These are phyloP conservation scores for Parnassius orleans DNA, from an alignment of 2,888 invertebrate species.

Conservation along the genomic window DNA sequence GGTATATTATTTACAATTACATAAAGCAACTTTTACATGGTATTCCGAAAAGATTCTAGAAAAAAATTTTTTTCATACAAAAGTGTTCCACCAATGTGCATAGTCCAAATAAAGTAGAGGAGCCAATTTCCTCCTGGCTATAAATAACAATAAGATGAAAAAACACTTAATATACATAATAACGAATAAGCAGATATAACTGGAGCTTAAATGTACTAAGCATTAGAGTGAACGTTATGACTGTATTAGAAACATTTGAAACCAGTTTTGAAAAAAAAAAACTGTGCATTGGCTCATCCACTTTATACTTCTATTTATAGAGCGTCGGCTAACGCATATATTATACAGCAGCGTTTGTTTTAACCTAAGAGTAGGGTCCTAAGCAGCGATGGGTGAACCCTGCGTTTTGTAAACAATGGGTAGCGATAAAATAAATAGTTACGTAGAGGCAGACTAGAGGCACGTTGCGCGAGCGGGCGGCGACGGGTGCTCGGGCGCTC, in stretches of 20 bases:
- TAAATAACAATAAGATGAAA: neutral
- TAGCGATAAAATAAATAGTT: slow-evolving; percentile 35
- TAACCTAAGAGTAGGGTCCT: slow-evolving; percentile 7
- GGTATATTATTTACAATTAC: no score
- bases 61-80: no score
- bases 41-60: no score
- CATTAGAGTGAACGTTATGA: neutral
- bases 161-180: no score
- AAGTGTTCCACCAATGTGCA: slow-evolving; percentile 8
- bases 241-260: neutral
- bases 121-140: neutral
- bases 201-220: no score
- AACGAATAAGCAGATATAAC: no score
- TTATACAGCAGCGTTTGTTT: neutral
- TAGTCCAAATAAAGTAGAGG: neutral
- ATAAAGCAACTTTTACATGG: no score
- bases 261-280: neutral
- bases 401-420: slow-evolving; percentile 32
- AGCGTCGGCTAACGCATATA: neutral
- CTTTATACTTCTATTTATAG: neutral
- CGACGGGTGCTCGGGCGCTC: slow-evolving; percentile 31
- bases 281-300: neutral
- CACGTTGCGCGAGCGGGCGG: slow-evolving; percentile 22
- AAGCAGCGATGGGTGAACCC: slow-evolving; percentile 25
- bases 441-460: slow-evolving; percentile 42